phyloP scores from a whole-genome alignment of 2,888 invertebrate genomes.

The Tipula helvola region DNA sequence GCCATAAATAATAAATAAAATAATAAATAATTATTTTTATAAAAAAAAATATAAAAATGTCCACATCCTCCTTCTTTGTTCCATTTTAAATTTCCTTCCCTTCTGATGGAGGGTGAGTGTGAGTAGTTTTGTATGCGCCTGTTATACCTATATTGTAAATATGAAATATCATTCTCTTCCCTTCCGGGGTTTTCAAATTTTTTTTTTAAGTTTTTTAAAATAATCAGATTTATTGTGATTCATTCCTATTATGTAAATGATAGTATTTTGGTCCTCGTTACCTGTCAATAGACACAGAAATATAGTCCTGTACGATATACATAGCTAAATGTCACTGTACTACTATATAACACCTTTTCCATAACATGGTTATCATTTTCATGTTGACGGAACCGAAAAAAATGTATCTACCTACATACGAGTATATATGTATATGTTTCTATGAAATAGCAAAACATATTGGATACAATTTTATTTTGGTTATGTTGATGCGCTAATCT shows the following conservation, averaged over 20 bases:
- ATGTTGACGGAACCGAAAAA: background rate
- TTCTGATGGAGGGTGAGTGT: too few relatives aligned
- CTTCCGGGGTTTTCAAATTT: background rate
- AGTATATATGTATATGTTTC: background rate
- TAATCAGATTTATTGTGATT: background rate
- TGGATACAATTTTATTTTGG: background rate
- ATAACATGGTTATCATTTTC: background rate
- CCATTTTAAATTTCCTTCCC: background rate
- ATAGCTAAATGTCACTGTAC: background rate
- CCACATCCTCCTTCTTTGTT: background rate
- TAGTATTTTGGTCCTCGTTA: background rate
- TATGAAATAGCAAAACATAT: background rate
- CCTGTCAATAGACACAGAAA: background rate
- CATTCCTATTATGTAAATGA: background rate
- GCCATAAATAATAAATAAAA: background rate
- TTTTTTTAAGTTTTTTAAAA: background rate
- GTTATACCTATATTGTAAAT: background rate
- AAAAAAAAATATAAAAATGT: background rate
- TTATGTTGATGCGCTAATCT: background rate
- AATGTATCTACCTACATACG: background rate
- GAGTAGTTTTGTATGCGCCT: background rate
- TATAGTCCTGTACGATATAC: background rate
- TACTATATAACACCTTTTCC: background rate
- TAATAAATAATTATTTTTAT: background rate
- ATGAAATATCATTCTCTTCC: background rate